These are phyloP conservation scores for Crypturellus undulatus DNA, from an alignment of 2,113 vertebrate species.

Conservation along the genomic window DNA sequence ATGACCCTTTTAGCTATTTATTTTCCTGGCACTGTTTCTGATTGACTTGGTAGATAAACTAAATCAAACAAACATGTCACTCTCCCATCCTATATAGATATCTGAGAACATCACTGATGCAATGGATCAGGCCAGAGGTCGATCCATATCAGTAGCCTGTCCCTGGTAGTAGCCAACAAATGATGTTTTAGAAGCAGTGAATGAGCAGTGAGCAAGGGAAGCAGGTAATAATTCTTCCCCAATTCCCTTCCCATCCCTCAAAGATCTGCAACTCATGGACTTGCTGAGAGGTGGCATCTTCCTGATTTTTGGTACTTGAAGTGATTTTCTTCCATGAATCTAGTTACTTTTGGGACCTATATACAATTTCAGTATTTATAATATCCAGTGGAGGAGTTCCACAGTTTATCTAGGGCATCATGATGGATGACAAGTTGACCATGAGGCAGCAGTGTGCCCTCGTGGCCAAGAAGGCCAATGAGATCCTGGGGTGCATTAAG, in stretches of 20 bases:
- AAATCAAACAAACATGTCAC: not conserved
- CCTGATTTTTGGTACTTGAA: not conserved
- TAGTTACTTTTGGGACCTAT: not conserved
- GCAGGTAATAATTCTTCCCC: not conserved
- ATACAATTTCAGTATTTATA: not conserved
- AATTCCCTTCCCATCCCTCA: not conserved
- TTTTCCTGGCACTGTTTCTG: not conserved
- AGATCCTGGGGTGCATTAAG: too few species aligned
- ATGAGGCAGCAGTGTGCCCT: too few species aligned
- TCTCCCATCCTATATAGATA: not conserved
- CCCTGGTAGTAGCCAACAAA: not conserved
- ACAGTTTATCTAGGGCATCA: not conserved
- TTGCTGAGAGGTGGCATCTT: not conserved
- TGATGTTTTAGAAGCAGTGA: not conserved
- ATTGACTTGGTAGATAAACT: not conserved
- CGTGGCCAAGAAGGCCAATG: too few species aligned
- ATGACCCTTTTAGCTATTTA: not conserved
- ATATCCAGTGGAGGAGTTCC: not conserved
- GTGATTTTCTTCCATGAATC: not conserved
- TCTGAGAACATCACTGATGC: not conserved
- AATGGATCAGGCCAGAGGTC: not conserved
- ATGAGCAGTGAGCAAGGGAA: fast-evolving
- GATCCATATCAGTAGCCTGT: not conserved
- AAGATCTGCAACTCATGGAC: not conserved
- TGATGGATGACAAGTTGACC: too few species aligned